Evolutionary conservation across 2,797 vertebrate genomes (phyloP), one percentile per base, ranked within the genome.

Genomic region (Clarias laeviceps): DNA sequence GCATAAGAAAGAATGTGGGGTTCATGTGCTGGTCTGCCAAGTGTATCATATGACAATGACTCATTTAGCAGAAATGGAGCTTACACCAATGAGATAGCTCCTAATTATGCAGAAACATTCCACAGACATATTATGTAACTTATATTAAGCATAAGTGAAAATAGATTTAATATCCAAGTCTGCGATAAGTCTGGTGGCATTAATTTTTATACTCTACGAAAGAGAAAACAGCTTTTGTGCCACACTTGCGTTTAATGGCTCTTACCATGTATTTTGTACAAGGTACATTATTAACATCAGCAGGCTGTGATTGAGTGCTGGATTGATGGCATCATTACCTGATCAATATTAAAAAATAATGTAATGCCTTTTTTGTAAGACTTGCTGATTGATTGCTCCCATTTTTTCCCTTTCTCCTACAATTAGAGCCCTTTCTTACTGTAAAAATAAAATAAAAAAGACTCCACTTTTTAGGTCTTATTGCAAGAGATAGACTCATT

Each of bases 1-100:
- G 64, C 50, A 57, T 69, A 68, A 69, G 50, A 57, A 32, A 18
- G 45, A 70, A 68, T n/a, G 65, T 54, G 57, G 68, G 40, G 64
- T 82, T 66, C 18, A 27, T 69, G 24, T 56, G 17, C 50, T 54
- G 62, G 22, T 40, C 34, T 45, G 7, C 34, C 22, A 79, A 79
- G 57, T 80, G 62, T 70, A 57, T 70, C n/a, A 82, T 4, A 57
- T 59, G 65, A 69, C 65, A 82, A 18, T 59, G 81, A 73, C 68
- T 82, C 80, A 82, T 4, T 56, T 20, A 45, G 56, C 24, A 40
- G 68, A 82, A 72, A 82, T 72, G 56, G 54, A 73, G 34, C 68
- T 72, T 61, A 82, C 6, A 7, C 56, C 24, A 61, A 32, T 45
- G 34, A 72, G 22, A 72, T 24, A 7, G 34, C 81, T 79, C 32